Base-by-base conservation (phyloP, 2,797 vertebrate genomes). In the Petrocephalus sullivani region DNA sequence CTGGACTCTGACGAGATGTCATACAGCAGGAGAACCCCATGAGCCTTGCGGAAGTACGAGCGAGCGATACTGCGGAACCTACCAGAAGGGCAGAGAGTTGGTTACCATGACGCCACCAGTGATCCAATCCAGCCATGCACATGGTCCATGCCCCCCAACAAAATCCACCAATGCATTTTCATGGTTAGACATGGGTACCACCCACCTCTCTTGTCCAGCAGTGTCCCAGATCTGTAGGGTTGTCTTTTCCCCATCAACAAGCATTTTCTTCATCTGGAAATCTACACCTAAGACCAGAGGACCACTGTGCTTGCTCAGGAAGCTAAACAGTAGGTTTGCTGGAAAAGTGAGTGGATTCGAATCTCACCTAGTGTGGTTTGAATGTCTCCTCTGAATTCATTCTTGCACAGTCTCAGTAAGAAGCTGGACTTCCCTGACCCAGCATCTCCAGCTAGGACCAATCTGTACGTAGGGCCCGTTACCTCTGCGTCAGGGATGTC, bases 161-260 rank as follows among this genome's bases (percentile, higher is more conserved):
- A 14, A 57, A 57, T 16, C 56, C 56, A 14, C 10, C 12, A 57
- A 19, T 51, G 8, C 9, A 2, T 14, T 57, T 19, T 57, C 9
- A 57, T n/a, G 37, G 16, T 46, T 0, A 46, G 16, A 56, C 8
- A 8, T 9, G 8, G 54, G 1, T 0, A 21, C 33, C 41, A 64
- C 28, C 3, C 90, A 96, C 95, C 95, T 95, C 92, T 97, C 95
- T 91, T 96, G 96, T 2, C 96, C 94, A 0, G 95, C 95, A 9
- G 95, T 96, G 92, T 96, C 96, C 96, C 95, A 96, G 60, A 96
- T 96, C 93, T 96, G 96, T 64, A 96, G 91, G 0, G 88, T 94
- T 0, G 94, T 95, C 90, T 92, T 94, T 82, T 97, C 94, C 57
- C 95, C 93, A 9, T 97, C 95, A 82, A 96, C 96, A 6, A 96